Percentiles rank a stretch among this genome's conserved stretches.
phyloP scores from a whole-genome alignment of 2,113 vertebrate species.

The Meriones unguiculatus region DNA sequence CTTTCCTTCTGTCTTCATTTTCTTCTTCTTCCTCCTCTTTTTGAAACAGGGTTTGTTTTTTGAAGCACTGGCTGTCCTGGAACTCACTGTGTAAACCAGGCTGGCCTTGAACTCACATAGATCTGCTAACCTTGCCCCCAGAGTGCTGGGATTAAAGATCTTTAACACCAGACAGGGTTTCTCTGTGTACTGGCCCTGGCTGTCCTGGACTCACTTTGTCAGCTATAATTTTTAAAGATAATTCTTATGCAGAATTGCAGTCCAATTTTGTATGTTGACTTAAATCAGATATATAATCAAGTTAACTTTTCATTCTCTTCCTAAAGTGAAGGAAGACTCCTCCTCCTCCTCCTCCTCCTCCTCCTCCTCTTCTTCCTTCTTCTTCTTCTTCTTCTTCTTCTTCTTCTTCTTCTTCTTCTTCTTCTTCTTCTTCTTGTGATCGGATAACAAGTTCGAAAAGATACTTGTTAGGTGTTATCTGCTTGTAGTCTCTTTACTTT shows the following conservation, averaged over 20 bases:
- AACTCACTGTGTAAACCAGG: neutral
- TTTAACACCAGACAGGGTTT: neutral
- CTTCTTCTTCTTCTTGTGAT: neutral
- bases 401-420: neutral
- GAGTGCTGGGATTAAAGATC: neutral
- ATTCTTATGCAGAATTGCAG: neutral
- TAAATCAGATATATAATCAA: neutral
- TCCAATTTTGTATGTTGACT: neutral
- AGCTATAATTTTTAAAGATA: slow-evolving; percentile 5
- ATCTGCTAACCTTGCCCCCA: neutral
- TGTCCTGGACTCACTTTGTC: no score
- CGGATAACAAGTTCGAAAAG: slow-evolving; percentile 48
- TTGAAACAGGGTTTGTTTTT: neutral
- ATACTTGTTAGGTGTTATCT: slow-evolving; percentile 17
- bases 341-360: neutral
- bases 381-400: neutral
- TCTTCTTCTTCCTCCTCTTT: no score
- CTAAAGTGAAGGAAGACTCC: neutral
- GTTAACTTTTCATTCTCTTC: neutral
- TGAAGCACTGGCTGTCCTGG: neutral
- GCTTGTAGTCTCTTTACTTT: neutral
- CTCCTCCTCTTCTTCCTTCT: neutral
- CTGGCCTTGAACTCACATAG: neutral
- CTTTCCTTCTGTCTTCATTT: no score
- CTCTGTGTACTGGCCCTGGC: no score